Percentiles rank a stretch among this genome's conserved stretches.
These are phyloP conservation scores for Poicephalus gulielmi DNA, from an alignment of 2,113 vertebrate genomes.

Conservation along the genomic window DNA sequence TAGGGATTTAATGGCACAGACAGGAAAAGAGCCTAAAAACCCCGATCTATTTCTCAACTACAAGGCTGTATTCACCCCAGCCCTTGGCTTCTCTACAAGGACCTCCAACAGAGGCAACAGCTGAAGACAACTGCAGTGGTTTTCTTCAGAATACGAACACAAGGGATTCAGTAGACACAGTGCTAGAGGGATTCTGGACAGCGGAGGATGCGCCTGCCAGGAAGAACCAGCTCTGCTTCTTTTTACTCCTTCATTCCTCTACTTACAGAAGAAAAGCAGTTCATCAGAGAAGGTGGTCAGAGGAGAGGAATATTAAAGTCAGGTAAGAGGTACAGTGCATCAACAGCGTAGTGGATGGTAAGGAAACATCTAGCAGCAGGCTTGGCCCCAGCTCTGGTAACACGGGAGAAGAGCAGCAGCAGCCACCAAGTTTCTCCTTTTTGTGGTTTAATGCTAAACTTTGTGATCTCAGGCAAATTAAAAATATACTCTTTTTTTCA, in stretches of 20 bases:
- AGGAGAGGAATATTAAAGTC: not conserved
- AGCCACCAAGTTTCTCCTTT: not conserved
- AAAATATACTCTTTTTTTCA: not conserved
- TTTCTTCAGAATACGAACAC: not conserved
- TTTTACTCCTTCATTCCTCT: not conserved
- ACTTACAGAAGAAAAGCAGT: not conserved
- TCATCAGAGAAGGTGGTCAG: not conserved
- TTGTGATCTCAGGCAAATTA: slow-evolving; percentile 3
- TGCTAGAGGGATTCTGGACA: not conserved
- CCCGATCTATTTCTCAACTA: not conserved
- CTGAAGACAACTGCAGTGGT: not conserved
- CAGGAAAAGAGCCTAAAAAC: not conserved
- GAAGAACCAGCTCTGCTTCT: not conserved
- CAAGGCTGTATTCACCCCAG: not conserved
- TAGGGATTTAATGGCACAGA: not conserved
- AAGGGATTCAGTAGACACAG: not conserved
- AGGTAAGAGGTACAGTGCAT: not conserved
- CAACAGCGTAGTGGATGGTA: not conserved
- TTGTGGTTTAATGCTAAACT: not conserved
- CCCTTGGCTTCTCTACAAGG: not conserved
- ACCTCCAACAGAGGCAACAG: slow-evolving; percentile 18
- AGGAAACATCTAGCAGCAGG: not conserved
- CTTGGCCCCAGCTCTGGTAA: not conserved
- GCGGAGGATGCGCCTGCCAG: not conserved
- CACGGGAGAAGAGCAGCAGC: not conserved